Percentiles rank a stretch among this genome's conserved stretches.
phyloP scores from a whole-genome alignment of 2,113 vertebrate genomes.

The Pitta sordida region DNA sequence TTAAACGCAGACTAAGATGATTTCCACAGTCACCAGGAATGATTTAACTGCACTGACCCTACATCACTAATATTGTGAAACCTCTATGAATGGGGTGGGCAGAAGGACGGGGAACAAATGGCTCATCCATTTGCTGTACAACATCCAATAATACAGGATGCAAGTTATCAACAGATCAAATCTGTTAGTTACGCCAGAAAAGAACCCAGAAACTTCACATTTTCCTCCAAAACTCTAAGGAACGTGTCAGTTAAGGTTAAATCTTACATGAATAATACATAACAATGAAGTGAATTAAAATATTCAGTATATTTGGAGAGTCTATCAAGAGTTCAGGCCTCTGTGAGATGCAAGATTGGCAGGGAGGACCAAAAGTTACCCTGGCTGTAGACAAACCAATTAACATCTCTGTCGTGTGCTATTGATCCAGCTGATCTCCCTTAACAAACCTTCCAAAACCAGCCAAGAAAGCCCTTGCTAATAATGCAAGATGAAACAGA shows the following conservation, averaged over 20 bases:
- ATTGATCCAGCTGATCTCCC: conserved; percentile 57
- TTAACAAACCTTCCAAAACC: conserved; percentile 15
- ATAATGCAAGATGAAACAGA: conserved; percentile 36
- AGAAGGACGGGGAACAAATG: background rate
- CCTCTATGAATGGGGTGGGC: background rate
- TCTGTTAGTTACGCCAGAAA: background rate
- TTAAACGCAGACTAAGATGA: background rate
- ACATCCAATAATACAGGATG: rapidly evolving
- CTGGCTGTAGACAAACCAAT: conserved; percentile 52
- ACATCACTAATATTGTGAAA: background rate
- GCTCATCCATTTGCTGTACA: background rate
- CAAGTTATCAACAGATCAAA: background rate
- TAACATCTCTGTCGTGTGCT: conserved; percentile 50
- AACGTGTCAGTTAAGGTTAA: background rate
- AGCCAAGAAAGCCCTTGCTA: background rate
- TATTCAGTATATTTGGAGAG: background rate
- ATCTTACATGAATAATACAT: rapidly evolving
- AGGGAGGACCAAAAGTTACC: background rate
- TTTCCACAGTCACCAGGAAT: background rate
- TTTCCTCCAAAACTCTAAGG: background rate
- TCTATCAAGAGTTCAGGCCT: background rate
- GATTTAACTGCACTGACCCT: background rate
- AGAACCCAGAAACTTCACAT: background rate
- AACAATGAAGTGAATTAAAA: background rate
- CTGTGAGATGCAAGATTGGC: background rate